Percentiles rank a stretch among this genome's conserved stretches.
These are phyloP conservation scores for Proteles cristata DNA, from an alignment of 2,113 vertebrate genomes.

Conservation along the genomic window DNA sequence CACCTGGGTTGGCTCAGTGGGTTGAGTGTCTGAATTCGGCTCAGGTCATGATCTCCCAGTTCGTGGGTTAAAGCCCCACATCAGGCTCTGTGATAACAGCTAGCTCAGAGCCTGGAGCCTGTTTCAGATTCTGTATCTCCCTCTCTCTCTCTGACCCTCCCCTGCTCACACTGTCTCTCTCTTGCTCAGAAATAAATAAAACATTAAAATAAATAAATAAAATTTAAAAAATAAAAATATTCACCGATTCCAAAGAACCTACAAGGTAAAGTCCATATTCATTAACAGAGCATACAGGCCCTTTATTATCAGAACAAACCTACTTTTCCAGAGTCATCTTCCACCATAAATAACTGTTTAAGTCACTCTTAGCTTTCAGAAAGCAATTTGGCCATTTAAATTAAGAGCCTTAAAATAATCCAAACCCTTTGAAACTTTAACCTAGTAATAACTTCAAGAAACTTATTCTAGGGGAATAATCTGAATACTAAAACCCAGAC, in stretches of 20 bases:
- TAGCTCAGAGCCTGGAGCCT: too few relatives aligned
- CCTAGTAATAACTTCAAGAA: background rate
- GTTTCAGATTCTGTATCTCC: too few relatives aligned
- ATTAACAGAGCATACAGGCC: background rate
- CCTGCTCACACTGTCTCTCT: too few relatives aligned
- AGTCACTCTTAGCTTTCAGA: conserved; percentile 9
- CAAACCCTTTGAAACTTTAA: background rate
- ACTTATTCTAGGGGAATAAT: background rate
- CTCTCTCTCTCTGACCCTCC: too few relatives aligned
- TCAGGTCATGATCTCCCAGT: too few relatives aligned
- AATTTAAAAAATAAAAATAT: background rate
- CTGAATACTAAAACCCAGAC: background rate
- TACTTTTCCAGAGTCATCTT: background rate
- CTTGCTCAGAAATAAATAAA: too few relatives aligned
- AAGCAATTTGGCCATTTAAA: conserved; percentile 6
- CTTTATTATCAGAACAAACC: background rate
- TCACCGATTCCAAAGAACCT: background rate
- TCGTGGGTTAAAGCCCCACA: too few relatives aligned
- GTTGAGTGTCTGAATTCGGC: too few relatives aligned
- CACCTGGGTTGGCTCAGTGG: too few relatives aligned
- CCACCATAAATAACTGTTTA: background rate
- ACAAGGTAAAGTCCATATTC: conserved; percentile 4
- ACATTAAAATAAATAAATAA: too few relatives aligned
- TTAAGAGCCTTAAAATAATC: background rate
- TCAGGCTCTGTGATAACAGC: too few relatives aligned